Conservation (phyloP, 2,888 invertebrate genomes). For the Macroteleia sp. region DNA sequence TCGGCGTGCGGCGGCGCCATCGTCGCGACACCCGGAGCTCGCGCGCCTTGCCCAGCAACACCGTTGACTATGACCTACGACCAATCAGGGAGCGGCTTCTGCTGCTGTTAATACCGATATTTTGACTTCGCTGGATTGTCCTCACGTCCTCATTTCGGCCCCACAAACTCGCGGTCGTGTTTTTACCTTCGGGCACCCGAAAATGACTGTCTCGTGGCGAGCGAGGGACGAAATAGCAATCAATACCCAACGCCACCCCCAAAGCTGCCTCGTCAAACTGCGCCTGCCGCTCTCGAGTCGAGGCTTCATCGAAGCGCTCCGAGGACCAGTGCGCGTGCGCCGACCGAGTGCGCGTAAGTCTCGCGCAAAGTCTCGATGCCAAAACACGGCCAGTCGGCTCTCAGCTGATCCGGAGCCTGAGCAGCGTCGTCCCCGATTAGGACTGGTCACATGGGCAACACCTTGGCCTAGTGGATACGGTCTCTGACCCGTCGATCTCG, state of each 20-base stretch:
- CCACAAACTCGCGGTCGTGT: not conserved
- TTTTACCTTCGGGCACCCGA: constrained; percentile 1
- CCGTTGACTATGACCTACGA: constrained; percentile 15
- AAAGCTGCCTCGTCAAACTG: constrained; percentile 59
- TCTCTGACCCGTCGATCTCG: constrained; percentile 17
- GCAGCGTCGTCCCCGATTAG: not conserved
- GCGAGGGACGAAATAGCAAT: constrained; percentile 75
- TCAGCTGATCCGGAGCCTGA: constrained; percentile 33
- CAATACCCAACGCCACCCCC: constrained; percentile 80
- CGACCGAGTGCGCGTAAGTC: constrained; percentile 48
- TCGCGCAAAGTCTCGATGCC: constrained; percentile 8
- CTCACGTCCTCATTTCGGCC: not conserved
- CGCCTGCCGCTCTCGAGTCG: constrained; percentile 63
- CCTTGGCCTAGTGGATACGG: constrained; percentile 29
- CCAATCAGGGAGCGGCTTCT: not conserved
- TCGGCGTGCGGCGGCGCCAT: constrained; percentile 27
- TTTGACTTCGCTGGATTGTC: not conserved
- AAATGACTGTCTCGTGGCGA: constrained; percentile 26
- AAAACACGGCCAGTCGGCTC: constrained; percentile 33
- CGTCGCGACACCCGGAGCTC: constrained; percentile 11
- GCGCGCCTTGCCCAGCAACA: constrained; percentile 23
- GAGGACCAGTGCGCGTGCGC: constrained; percentile 76
- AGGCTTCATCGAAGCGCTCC: constrained; percentile 33
- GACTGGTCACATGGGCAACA: constrained; percentile 14
- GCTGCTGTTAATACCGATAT: too few species aligned